Conservation (phyloP, 2,797 vertebrate genomes). For the Gastrophryne carolinensis region DNA sequence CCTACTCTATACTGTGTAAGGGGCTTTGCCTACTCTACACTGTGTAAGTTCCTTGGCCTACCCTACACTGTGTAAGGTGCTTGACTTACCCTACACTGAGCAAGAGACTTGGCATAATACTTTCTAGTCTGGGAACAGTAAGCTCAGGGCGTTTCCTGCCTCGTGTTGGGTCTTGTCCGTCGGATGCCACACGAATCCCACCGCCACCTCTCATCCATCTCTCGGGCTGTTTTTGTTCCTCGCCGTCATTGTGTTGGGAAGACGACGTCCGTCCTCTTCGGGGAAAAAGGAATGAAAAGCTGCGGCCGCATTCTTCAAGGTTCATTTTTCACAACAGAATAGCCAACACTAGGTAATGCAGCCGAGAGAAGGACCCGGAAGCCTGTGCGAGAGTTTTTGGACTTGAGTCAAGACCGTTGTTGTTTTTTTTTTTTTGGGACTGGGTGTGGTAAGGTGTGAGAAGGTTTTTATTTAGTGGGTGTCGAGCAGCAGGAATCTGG, state of each 20-base stretch:
- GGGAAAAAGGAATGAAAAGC: not conserved
- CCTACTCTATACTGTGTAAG: too few species aligned
- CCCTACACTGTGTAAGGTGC: too few species aligned
- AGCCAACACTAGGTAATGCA: not conserved
- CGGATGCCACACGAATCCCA: constrained; percentile 16
- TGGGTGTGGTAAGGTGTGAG: constrained; percentile 32
- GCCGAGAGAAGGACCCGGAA: not conserved
- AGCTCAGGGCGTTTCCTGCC: not conserved
- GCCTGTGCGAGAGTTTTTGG: constrained; percentile 7
- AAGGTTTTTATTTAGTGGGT: constrained; percentile 27
- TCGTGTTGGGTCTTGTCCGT: constrained; percentile 11
- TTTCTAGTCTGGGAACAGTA: not conserved
- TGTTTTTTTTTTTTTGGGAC: constrained; percentile 3
- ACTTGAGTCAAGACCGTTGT: not conserved
- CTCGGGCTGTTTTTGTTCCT: constrained; percentile 9
- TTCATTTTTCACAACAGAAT: constrained; percentile 13
- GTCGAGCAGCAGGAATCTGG: constrained; percentile 22
- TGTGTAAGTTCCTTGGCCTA: too few species aligned
- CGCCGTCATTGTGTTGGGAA: not conserved
- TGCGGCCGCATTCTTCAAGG: constrained; percentile 5
- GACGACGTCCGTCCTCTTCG: constrained; percentile 17
- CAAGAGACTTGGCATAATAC: too few species aligned
- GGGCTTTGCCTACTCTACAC: too few species aligned
- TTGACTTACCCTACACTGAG: too few species aligned
- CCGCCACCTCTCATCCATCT: not conserved